A percentile compares a stretch with the other conserved stretches of the same genome.
Conservation (phyloP, 1,140 invertebrate species). For the Pygmarrhopalites habei region DNA sequence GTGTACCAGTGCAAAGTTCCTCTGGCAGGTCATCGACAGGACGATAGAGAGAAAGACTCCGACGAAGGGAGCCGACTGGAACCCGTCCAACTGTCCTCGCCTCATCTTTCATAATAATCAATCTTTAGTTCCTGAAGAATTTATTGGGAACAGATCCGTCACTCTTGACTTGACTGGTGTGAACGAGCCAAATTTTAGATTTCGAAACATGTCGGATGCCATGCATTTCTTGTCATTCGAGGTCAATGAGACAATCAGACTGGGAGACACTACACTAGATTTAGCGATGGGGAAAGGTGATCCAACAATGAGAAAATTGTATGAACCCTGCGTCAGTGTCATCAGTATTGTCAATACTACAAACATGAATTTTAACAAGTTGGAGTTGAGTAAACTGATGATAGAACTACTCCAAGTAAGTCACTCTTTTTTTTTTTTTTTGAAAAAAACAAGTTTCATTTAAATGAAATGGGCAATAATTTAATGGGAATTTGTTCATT, state of each 20-base stretch:
- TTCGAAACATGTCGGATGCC: neutral
- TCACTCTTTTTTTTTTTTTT: too few relatives aligned
- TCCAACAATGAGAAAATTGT: neutral
- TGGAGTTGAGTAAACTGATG: constrained; percentile 9
- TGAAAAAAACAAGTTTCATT: too few relatives aligned
- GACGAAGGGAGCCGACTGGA: neutral
- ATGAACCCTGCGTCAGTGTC: constrained; percentile 15
- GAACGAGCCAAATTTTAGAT: neutral
- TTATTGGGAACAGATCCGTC: neutral
- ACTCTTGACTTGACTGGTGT: constrained; percentile 5
- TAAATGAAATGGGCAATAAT: too few relatives aligned
- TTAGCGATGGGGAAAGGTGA: neutral
- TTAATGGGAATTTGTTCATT: too few relatives aligned
- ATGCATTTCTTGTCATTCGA: neutral
- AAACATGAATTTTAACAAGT: constrained; percentile 6
- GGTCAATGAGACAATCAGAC: neutral
- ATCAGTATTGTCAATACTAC: constrained; percentile 28
- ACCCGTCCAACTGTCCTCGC: constrained; percentile 9
- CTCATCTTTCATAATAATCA: constrained; percentile 24
- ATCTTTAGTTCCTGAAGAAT: neutral
- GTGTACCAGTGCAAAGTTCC: neutral
- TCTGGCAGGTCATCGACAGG: constrained; percentile 15
- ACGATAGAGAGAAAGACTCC: neutral
- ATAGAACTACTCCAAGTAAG: constrained; percentile 20
- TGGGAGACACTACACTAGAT: neutral